Base-by-base conservation (phyloP, 2,888 invertebrate species). In the Drosophila testacea region DNA sequence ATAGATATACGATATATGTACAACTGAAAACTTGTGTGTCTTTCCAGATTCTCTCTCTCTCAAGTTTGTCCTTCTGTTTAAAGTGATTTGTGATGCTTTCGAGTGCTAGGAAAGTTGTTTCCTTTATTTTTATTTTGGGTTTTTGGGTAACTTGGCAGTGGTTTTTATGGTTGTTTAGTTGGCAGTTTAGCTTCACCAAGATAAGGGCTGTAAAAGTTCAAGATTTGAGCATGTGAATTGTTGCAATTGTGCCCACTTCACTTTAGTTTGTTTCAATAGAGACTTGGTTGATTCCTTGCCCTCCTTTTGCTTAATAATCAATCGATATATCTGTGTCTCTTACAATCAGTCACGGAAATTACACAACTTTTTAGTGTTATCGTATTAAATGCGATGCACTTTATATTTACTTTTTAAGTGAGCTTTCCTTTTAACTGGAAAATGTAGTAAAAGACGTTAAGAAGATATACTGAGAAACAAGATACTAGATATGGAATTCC, bases 1-100 rank as follows among this genome's bases (percentile, higher is more conserved):
- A 76, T 70, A 69, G 22, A 22, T 22, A 22, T 22, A 22, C 6
- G 32, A 32, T 22, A 9, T 32, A 32, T 6, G 9, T 32, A 9
- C 70, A 46, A 76, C 70, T 48, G 41, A 48, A 77, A 56, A 76
- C 55, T 69, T 72, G 32, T 22, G 55, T 41, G 51, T 47, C 13
- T 69, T 38, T 52, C 57, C 54, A 50, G 54, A 28, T 57, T 6
- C 34, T 16, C 16, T 22, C 36, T 34, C 48, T 73, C 46, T 68
- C 34, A 55, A 79, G 87, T 83, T 83, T 81, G 83, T 83, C 83
- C 84, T 83, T 74, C 71, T 76, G 77, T 89, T 84, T 84, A 89
- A 84, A 84, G 83, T 84, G 83, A 84, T 84, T 84, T 84, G 89
- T 84, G 89, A 88, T 72, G 69, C 71, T 82, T 78, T 73, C 50